Percentiles rank a stretch among this genome's conserved stretches.
Conservation (phyloP, 2,888 invertebrate genomes). For the Nemotelus nigrinus region DNA sequence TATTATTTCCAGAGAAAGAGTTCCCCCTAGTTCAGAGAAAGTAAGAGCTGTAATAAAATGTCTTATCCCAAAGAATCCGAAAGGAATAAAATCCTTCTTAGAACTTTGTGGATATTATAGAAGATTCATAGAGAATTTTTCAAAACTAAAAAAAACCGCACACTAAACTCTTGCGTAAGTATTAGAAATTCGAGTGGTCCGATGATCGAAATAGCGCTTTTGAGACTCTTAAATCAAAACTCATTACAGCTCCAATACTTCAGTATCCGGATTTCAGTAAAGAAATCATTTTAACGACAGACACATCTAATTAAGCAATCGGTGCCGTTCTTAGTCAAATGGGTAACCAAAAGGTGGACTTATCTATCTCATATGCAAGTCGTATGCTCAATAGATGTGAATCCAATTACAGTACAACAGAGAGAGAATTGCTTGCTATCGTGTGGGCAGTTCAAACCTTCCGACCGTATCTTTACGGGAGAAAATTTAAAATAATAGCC, state of each 20-base stretch:
- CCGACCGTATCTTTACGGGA: slow-evolving; percentile 24
- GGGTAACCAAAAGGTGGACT: slow-evolving; percentile 11
- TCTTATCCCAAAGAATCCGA: slow-evolving; percentile 17
- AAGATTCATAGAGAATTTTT: too few species aligned
- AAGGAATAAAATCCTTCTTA: too few species aligned
- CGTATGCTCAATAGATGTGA: slow-evolving; percentile 53
- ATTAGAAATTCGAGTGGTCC: background rate
- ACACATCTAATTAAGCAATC: too few species aligned
- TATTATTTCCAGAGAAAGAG: too few species aligned
- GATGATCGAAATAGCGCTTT: background rate
- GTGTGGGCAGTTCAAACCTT: slow-evolving; percentile 20
- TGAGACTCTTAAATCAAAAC: too few species aligned
- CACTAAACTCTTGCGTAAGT: background rate
- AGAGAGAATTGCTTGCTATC: slow-evolving; percentile 54
- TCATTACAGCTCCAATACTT: slow-evolving; percentile 14
- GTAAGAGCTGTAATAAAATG: slow-evolving; percentile 1
- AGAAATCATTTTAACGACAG: background rate
- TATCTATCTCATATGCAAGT: slow-evolving; percentile 54
- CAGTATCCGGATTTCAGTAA: slow-evolving; percentile 5
- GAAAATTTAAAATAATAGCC: slow-evolving; percentile 14
- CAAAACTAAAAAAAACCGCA: too few species aligned
- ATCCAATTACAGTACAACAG: slow-evolving; percentile 53
- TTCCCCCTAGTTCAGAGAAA: slow-evolving; percentile 9
- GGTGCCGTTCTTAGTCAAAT: too few species aligned
- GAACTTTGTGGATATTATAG: too few species aligned